Evolutionary conservation across 2,888 invertebrate genomes (phyloP), one percentile per base, ranked within the genome.

Genomic region (Odontothrips loti): DNA sequence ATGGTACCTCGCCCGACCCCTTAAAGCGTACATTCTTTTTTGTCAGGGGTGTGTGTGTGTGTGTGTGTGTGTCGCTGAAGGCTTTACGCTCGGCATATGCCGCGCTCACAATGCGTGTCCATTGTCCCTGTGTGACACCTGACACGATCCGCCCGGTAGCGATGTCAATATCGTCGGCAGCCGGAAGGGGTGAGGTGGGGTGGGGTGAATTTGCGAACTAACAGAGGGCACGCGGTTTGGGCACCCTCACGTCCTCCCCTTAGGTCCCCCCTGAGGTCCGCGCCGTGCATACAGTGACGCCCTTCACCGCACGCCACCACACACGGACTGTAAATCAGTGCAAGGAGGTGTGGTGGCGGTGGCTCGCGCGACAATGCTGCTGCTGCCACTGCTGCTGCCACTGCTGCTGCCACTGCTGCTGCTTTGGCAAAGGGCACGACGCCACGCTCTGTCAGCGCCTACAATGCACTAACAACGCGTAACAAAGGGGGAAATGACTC

Each of bases 381-480:
- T 2, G 34, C 34, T 6, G 6, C 3, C 34, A 43, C n/a, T n/a
- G 34, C 34, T 6, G 34, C 34, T 2, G 34, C 3, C 34, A 43
- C 3, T 2, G 34, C 34, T 43, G 34, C 47, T n/a, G n/a, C n/a
- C n/a, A n/a, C n/a, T n/a, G 12, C 17, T 82, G 79, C 29, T 80
- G 83, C 80, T 82, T 47, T 80, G 48, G 48, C 20, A 29, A 58
- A 58, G 63, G 43, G 58, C 68, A 34, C 58, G 23, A 58, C 68
- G 68, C 68, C 27, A 27, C 27, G 68, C 68, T 23, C 68, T 75
- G 68, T 75, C 68, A 68, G 68, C 68, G 58, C 17, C 58, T 15
- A 68, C 68, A 68, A n/a, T 68, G 68, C 68, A 23, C 68, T 75
- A 75, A 75, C 68, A 75, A 27, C 68, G 68, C 68, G 68, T 27